Conservation (phyloP, 1,140 invertebrate genomes). For the Orius laevigatus region DNA sequence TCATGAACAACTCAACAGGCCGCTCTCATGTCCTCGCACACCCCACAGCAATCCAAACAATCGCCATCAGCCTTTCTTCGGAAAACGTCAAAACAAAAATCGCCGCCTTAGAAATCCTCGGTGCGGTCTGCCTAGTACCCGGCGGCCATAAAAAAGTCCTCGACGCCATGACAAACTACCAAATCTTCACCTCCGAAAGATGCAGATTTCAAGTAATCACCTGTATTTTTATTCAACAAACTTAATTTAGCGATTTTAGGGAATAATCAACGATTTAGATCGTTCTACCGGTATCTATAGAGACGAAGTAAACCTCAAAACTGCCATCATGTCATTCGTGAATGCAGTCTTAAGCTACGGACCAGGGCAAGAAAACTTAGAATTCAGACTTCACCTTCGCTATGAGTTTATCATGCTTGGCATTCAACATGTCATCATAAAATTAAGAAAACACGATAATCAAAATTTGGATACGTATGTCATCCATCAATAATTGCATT, state of each 20-base stretch:
- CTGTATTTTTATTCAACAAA: constrained; percentile 6
- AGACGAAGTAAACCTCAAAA: constrained; percentile 83
- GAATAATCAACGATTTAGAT: constrained; percentile 86
- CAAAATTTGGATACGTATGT: constrained; percentile 68
- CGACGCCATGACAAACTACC: constrained; percentile 88
- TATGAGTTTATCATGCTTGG: constrained; percentile 96
- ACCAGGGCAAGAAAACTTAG: constrained; percentile 85
- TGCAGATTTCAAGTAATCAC: constrained; percentile 65
- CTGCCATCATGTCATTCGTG: constrained; percentile 94
- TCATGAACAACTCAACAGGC: constrained; percentile 95
- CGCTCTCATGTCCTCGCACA: constrained; percentile 86
- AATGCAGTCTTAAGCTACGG: constrained; percentile 95
- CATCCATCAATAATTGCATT: neutral
- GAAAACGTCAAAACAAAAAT: constrained; percentile 91
- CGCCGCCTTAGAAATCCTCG: constrained; percentile 84
- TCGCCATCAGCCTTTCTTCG: constrained; percentile 74
- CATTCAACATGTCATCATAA: constrained; percentile 89
- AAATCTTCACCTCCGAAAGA: constrained; percentile 77
- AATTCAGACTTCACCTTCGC: constrained; percentile 87
- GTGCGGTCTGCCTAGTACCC: constrained; percentile 86
- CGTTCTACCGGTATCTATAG: constrained; percentile 66
- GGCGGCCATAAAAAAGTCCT: constrained; percentile 83
- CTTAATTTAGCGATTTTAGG: constrained; percentile 30
- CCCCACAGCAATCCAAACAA: constrained; percentile 83
- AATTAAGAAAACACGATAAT: constrained; percentile 80